Percentiles rank a stretch among this genome's conserved stretches.
These are phyloP conservation scores for Periophthalmodon schlosseri DNA, from an alignment of 2,113 vertebrate species.

Conservation along the genomic window DNA sequence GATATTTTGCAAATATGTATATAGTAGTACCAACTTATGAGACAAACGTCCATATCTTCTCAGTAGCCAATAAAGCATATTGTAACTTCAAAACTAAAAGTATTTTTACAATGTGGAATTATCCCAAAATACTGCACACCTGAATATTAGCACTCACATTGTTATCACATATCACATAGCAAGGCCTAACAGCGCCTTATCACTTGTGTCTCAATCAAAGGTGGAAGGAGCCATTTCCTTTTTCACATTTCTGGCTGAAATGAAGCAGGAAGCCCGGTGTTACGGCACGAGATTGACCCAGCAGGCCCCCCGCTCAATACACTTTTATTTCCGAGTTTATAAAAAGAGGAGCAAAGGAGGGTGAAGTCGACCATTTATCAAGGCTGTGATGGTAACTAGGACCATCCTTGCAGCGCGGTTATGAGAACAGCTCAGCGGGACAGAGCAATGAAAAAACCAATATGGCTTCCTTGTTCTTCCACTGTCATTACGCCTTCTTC, in stretches of 20 bases:
- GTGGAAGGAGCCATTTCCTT: slow-evolving; percentile 21
- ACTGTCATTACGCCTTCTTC: slow-evolving; percentile 17
- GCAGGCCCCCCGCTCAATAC: slow-evolving; percentile 25
- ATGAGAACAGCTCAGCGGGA: slow-evolving; percentile 45
- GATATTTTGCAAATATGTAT: too few species aligned
- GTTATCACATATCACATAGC: neutral
- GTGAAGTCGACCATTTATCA: slow-evolving; percentile 43
- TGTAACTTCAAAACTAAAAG: too few species aligned
- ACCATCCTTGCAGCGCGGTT: slow-evolving; percentile 27
- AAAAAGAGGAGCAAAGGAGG: slow-evolving; percentile 29
- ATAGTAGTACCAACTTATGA: too few species aligned
- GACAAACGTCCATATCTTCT: too few species aligned
- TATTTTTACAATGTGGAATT: neutral
- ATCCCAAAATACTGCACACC: neutral
- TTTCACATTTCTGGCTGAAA: slow-evolving; percentile 22
- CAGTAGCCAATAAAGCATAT: too few species aligned
- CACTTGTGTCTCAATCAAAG: slow-evolving; percentile 16
- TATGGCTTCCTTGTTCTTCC: slow-evolving; percentile 3
- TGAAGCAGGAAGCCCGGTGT: slow-evolving; percentile 28
- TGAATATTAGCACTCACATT: neutral
- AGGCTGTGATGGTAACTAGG: slow-evolving; percentile 35
- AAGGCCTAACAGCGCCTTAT: neutral
- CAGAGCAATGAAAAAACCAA: slow-evolving; percentile 16
- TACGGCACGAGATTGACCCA: slow-evolving; percentile 36
- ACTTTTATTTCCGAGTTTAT: slow-evolving; percentile 42